These are phyloP conservation scores for Phoeniculus purpureus DNA, from an alignment of 2,797 vertebrate species.

Conservation along the genomic window DNA sequence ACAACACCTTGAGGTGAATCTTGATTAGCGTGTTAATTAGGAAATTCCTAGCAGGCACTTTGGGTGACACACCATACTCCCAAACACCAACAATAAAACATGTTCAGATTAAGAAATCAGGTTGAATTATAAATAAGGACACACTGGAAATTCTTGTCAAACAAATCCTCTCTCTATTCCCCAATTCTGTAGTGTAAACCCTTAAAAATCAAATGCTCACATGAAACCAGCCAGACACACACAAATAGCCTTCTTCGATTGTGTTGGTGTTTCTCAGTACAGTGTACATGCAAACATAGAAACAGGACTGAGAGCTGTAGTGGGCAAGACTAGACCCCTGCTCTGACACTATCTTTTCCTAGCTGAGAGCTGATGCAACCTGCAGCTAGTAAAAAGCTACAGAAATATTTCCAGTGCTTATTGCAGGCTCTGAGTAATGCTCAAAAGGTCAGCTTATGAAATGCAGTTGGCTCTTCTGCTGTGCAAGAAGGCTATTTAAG, in stretches of 20 bases:
- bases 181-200: background rate
- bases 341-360: background rate
- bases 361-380: background rate
- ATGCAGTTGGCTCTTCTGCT: background rate
- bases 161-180: background rate
- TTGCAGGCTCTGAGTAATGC: background rate
- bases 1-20: conserved; percentile 44
- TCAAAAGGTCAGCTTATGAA: background rate
- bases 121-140: conserved; percentile 28
- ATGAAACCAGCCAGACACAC: background rate
- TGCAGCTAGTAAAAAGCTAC: background rate
- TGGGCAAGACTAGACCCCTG: background rate
- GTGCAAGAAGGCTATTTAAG: background rate
- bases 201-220: background rate
- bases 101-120: conserved; percentile 42
- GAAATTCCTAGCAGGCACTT: conserved; percentile 7
- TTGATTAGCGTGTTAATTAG: conserved; percentile 57
- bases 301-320: background rate
- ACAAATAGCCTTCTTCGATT: background rate
- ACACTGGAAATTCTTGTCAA: background rate
- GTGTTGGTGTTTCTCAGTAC: background rate
- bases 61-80: conserved; percentile 9
- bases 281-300: background rate
- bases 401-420: background rate
- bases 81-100: background rate